Base-by-base conservation (phyloP, 35 echinoderm and acorn worm genomes). In the Apostichopus parvimensis region DNA sequence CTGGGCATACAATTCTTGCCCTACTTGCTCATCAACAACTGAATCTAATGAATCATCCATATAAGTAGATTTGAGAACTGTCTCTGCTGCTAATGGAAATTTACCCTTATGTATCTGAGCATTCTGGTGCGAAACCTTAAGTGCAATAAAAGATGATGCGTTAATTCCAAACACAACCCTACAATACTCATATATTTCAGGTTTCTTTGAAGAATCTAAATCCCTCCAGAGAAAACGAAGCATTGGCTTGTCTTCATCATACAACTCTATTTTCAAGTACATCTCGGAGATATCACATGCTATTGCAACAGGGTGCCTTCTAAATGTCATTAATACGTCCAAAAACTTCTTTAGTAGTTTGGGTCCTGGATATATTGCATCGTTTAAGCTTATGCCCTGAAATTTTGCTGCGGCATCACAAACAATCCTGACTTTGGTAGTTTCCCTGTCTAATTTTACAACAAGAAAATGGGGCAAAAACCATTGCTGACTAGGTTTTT, bases 401-500 rank as follows among this genome's bases (percentile, higher is more conserved):
- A 6, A 93, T 56, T 75, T 73, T 13, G 92, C 92, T 13, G 84
- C 7, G 0, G 83, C 92, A 79, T 93, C 83, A 79, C 9, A 88
- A 6, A 93, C 92, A 23, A 93, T 79, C 5, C 92, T 5, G 5
- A 66, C 59, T 80, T 93, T 88, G 34, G 92, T 93, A 20, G 92
- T 92, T 17, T 17, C 91, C 18, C 59, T 92, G 53, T 92, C 91
- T n/a, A 58, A 24, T 26, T 58, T 59, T 61, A 93, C 92, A 18
- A 93, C 83, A 15, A 59, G 92, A 77, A 87, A 93, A 87, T 93
- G 80, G 9, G 92, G 92, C 15, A 93, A 78, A 78, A 77, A 93
- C 64, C 80, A 93, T 23, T 88, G 11, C 8, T 8, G 65, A 9
- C 65, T 28, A 4, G 56, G 8, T 55, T 28, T 23, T 8, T 9